Evolutionary conservation across 1,140 invertebrate species (phyloP).

Genomic region (Capitella teleta): DNA sequence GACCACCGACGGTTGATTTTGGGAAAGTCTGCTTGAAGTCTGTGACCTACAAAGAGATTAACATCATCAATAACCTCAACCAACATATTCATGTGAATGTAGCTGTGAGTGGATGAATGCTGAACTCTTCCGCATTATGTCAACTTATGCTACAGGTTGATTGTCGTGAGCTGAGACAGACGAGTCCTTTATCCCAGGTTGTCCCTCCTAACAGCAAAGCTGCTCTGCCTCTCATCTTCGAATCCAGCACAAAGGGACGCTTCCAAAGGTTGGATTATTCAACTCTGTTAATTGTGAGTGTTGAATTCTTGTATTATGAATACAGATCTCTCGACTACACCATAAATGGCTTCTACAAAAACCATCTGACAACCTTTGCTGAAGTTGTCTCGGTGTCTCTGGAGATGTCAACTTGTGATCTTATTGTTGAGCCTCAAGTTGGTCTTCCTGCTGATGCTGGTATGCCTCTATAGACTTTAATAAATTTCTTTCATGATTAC

Average conservation of each 20-base stretch:
- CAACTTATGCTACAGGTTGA: conserved; percentile 19
- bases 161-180: conserved; percentile 37
- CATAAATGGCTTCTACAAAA: conserved; percentile 37
- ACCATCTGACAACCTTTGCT: conserved; percentile 36
- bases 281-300: too few relatives aligned
- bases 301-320: neutral
- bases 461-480: conserved; percentile 6
- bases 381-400: conserved; percentile 36
- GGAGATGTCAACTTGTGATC: conserved; percentile 24
- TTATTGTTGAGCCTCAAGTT: conserved; percentile 25
- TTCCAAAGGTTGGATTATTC: conserved; percentile 43
- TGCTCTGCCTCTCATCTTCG: conserved; percentile 40
- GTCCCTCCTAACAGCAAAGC: conserved; percentile 37
- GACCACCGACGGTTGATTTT: conserved; percentile 37
- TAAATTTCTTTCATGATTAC: too few relatives aligned
- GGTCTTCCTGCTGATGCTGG: conserved; percentile 36
- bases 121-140: neutral
- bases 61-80: conserved; percentile 38
- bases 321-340: conserved; percentile 37
- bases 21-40: conserved; percentile 37
- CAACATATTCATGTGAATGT: conserved; percentile 33
- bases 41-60: conserved; percentile 27
- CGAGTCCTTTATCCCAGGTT: conserved; percentile 39
- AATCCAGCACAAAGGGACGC: conserved; percentile 34
- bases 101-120: conserved; percentile 21